Base-by-base conservation (phyloP, 1,140 invertebrate species). In the Drosophila hydei region DNA sequence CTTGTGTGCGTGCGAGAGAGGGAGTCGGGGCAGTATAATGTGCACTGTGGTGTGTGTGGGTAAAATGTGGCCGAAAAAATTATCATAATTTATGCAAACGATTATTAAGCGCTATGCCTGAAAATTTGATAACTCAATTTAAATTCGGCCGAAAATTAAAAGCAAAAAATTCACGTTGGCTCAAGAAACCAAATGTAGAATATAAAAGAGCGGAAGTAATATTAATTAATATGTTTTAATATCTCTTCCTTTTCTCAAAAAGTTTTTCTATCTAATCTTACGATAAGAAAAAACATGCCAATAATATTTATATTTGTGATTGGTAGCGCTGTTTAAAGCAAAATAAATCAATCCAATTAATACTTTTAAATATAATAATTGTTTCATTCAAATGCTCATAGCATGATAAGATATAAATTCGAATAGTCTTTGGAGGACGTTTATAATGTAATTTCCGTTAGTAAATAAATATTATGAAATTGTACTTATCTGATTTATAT, bases 81-180 rank as follows among this genome's bases (percentile, higher is more conserved):
- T 43, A 51, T 38, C 40, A 79, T 85, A 73, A 84, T 83, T 83
- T 79, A 84, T 84, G 62, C 63, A 75, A 67, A 72, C 30, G 19
- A 12, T 61, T 68, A 36, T 51, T 33, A 68, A 36, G 42, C 62
- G 19, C 51, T 45, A n/a, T 47, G 36, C 59, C 60, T 65, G 38
- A 71, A 68, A 69, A 50, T 68, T 69, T 76, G 27, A 76, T 58
- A 76, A 65, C 55, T 59, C 51, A 59, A 76, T 80, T 80, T 76
- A 16, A 50, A 75, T 84, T 75, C 59, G 4, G 7, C 4, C 19
- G 21, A 19, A 60, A 42, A 55, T 23, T n/a, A 12, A 68, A 75
- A 43, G n/a, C 0, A 6, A 16, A 12, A 21, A 48, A 4, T 33
- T n/a, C n/a, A 23, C 2, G 4, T 3, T 4, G 21, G 21, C 4